Evolutionary conservation across 2,113 vertebrate species (phyloP).

Genomic region (Callorhinus ursinus): DNA sequence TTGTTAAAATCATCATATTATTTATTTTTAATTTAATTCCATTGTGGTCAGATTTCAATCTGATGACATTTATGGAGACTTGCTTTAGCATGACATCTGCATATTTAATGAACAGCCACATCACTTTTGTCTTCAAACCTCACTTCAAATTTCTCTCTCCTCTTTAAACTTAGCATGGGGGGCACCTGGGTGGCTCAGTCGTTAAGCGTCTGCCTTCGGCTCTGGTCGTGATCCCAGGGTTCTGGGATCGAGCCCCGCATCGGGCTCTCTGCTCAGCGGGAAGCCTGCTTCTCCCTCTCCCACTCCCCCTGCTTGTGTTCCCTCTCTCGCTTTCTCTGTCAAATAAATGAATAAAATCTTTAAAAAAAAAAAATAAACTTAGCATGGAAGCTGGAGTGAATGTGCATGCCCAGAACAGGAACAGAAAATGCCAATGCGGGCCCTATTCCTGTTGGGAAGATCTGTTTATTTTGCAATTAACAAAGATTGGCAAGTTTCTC

Average conservation of each 20-base stretch:
- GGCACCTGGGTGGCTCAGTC: too few relatives aligned
- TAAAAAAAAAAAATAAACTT: too few relatives aligned
- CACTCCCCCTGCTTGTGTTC: too few relatives aligned
- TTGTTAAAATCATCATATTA: background rate
- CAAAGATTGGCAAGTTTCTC: background rate
- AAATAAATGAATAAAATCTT: too few relatives aligned
- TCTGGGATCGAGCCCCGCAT: too few relatives aligned
- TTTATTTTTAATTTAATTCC: slow-evolving; percentile 2
- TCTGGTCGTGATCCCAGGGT: too few relatives aligned
- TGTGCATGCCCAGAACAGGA: background rate
- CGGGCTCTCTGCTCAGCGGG: too few relatives aligned
- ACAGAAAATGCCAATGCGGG: background rate
- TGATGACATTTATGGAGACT: background rate
- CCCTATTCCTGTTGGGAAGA: background rate
- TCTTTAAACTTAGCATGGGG: background rate
- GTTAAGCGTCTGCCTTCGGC: too few relatives aligned
- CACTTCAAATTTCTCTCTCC: background rate
- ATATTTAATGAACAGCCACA: background rate
- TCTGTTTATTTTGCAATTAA: slow-evolving; percentile 16
- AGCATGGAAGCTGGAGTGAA: background rate
- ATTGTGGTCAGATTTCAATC: background rate
- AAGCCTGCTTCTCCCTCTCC: too few relatives aligned
- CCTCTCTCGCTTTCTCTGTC: too few relatives aligned
- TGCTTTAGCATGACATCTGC: background rate
- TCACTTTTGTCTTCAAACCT: background rate